A percentile compares a stretch with the other conserved stretches of the same genome.
These are phyloP conservation scores for Petromus typicus DNA, from an alignment of 2,113 vertebrate genomes.

Conservation along the genomic window DNA sequence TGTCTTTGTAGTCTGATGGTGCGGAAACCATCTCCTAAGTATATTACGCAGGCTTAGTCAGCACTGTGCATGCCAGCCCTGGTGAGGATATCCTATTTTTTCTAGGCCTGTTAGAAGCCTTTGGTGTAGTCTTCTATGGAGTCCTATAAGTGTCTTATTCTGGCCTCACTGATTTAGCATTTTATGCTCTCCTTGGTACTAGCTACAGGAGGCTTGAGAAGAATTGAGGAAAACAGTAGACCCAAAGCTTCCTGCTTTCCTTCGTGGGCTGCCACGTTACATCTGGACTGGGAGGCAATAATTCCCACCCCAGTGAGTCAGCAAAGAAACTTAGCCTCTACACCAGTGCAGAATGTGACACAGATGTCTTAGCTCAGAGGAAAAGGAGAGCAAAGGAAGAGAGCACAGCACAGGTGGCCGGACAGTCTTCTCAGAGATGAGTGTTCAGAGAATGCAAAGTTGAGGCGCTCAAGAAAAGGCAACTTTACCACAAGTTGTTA, in stretches of 20 bases:
- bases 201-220: background rate
- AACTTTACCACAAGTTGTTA: background rate
- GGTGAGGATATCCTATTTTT: background rate
- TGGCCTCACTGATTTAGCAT: background rate
- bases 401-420: background rate
- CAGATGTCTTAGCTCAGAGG: background rate
- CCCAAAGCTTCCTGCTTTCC: background rate
- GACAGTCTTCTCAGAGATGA: background rate
- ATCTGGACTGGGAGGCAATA: background rate
- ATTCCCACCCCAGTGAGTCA: background rate
- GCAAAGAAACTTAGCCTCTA: background rate
- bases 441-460: background rate
- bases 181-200: background rate
- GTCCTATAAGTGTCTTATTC: slow-evolving; percentile 11
- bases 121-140: background rate
- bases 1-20: background rate
- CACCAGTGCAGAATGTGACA: background rate
- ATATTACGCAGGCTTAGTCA: background rate
- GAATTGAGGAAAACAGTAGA: background rate
- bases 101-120: background rate
- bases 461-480: background rate
- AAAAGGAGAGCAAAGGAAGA: slow-evolving; percentile 9
- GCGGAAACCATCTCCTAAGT: background rate
- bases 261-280: background rate
- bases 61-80: background rate